Evolutionary conservation across 2,888 invertebrate species (phyloP), one percentile per base, ranked within the genome.

Genomic region (Idaea aversata): DNA sequence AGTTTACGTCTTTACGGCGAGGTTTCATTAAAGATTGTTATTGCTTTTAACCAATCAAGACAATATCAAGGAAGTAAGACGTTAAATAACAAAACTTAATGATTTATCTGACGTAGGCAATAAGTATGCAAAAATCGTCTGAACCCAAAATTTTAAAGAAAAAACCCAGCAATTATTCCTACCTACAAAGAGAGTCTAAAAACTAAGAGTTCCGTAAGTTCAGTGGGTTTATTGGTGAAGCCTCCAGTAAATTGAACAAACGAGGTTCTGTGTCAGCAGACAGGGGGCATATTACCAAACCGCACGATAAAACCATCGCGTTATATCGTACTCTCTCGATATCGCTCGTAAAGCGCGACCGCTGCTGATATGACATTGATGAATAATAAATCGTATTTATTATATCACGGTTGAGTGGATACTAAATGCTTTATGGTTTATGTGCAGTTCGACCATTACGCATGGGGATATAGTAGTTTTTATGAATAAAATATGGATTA

Each of bases 211-310:
- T 71, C 62, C 63, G 70, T 75, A 77, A 74, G 71, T 72, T 77
- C 69, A 67, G 73, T 75, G 65, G 65, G 72, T 74, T 78, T 79
- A 82, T 79, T 78, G 73, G 74, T 70, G 66, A 73, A 76, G 75
- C 73, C 71, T 74, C 65, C 72, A 71, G 72, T 79, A 79, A 81
- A 82, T 81, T 79, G 77, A 77, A 78, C 77, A 79, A 84, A 81
- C 79, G 75, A 77, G 76, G 69, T 70, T 13, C 67, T 72, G 72
- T 70, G 79, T 81, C 80, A 77, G 79, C 78, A 67, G 59, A 61
- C 63, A 63, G 57, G 36, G 60, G 60, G 6, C 47, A 13, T 13
- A 47, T 47, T 47, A 47, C 47, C 10, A 13, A 13, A 47, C 47
- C 47, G 47, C 10, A 47, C 47, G 47, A 47, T 47, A 47, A 47